phyloP scores from a whole-genome alignment of 2,888 invertebrate species.

The Criorhina ranunculi region DNA sequence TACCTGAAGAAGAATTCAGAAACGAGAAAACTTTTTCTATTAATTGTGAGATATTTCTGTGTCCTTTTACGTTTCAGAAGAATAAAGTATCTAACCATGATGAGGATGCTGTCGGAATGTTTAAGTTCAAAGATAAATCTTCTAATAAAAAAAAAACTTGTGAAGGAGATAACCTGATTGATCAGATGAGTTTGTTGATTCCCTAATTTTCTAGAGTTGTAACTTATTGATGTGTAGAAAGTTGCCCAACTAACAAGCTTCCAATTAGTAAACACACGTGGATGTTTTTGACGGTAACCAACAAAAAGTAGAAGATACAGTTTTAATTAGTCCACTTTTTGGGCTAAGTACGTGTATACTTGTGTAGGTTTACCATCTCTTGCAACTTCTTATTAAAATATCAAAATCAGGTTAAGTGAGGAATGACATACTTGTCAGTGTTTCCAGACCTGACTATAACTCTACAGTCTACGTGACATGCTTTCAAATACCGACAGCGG shows the following conservation, averaged over 20 bases:
- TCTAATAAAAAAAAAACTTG: neutral
- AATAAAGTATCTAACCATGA: neutral
- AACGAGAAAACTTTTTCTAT: constrained; percentile 42
- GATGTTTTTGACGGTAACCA: neutral
- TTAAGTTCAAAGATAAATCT: constrained; percentile 21
- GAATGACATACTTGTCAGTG: too few species aligned
- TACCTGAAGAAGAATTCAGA: constrained; percentile 19
- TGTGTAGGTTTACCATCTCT: too few species aligned
- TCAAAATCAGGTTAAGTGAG: too few species aligned
- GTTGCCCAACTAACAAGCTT: neutral
- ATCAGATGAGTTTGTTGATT: neutral
- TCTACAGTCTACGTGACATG: too few species aligned
- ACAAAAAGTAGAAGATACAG: too few species aligned
- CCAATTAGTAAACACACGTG: constrained; percentile 8
- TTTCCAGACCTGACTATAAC: too few species aligned
- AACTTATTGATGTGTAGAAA: constrained; percentile 2
- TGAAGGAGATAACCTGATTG: neutral
- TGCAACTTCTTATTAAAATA: too few species aligned
- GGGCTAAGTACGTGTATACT: too few species aligned
- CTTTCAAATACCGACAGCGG: too few species aligned
- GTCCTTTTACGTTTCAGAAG: neutral
- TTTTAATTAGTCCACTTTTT: too few species aligned
- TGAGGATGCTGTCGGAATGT: neutral
- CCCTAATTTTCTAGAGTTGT: neutral
- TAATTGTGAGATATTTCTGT: constrained; percentile 34